Evolutionary conservation across 2,797 vertebrate genomes (phyloP), one percentile per base, ranked within the genome.

Genomic region (Staurois parvus): DNA sequence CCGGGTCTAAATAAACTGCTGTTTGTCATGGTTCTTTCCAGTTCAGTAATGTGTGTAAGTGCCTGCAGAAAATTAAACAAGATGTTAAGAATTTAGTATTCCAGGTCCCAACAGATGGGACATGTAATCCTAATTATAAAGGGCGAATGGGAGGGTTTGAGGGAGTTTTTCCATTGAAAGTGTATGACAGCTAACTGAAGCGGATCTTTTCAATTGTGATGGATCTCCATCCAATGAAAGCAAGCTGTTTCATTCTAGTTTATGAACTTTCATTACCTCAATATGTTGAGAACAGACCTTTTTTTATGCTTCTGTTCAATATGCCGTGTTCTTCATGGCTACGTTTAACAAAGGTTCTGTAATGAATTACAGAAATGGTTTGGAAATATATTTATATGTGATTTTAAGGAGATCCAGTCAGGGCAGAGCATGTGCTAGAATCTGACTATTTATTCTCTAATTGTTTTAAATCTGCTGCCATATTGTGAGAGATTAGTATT

Each of bases 41-140:
- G 76, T 80, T 85, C 84, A 80, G 70, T 80, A 80, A 85, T 73
- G 40, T 79, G 83, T 67, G 29, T 79, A 85, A 85, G 40, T 81
- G 84, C 73, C 73, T 81, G 72, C 66, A 77, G 78, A 85, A 86
- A 86, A 86, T 86, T 86, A 76, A 86, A 86, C 84, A 86, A 82
- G 84, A 86, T 86, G 84, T 86, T 82, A 82, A 77, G 67, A 82
- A 81, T 81, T 86, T 81, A 72, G 24, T 72, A 76, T 77, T 82
- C 79, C 66, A 77, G 84, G 73, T 81, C 79, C 48, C 48, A 82
- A 72, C 84, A 81, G 79, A 86, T 86, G 84, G 84, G 84, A 75
- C 66, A 86, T 77, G 79, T 48, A 77, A 81, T 76, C 32, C 73
- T 82, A 86, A 86, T 86, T 86, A 86, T 59, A 76, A 64, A 86